phyloP scores from a whole-genome alignment of 2,888 invertebrate species.

The Alitta virens region DNA sequence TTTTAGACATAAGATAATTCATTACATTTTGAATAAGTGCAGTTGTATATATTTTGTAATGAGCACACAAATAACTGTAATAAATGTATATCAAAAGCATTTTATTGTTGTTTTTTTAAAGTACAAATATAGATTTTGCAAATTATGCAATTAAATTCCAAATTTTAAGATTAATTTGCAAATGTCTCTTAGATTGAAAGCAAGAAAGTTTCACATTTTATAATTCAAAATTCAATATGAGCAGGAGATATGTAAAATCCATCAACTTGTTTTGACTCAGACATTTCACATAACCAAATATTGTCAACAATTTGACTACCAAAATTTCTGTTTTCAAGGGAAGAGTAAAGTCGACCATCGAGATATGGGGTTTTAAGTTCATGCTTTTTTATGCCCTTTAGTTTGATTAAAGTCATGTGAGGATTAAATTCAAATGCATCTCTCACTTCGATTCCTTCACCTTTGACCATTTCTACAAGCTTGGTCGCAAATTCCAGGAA shows the following conservation, averaged over 20 bases:
- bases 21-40: too few relatives aligned
- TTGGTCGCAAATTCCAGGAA: slow-evolving; percentile 47
- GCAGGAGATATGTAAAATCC: slow-evolving; percentile 51
- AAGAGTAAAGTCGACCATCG: slow-evolving; percentile 46
- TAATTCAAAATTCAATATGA: neutral
- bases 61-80: too few relatives aligned
- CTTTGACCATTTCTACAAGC: slow-evolving; percentile 41
- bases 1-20: too few relatives aligned
- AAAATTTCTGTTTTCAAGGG: slow-evolving; percentile 45
- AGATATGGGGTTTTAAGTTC: slow-evolving; percentile 43
- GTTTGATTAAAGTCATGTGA: slow-evolving; percentile 58
- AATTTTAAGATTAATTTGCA: too few relatives aligned
- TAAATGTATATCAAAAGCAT: too few relatives aligned
- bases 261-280: slow-evolving; percentile 44
- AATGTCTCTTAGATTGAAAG: too few relatives aligned
- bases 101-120: too few relatives aligned
- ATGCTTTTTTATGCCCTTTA: slow-evolving; percentile 47
- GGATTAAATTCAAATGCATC: slow-evolving; percentile 57
- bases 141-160: too few relatives aligned
- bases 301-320: slow-evolving; percentile 50
- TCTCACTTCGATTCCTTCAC: slow-evolving; percentile 48
- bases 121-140: too few relatives aligned
- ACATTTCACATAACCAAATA: slow-evolving; percentile 55
- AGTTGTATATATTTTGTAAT: too few relatives aligned
- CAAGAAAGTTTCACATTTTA: neutral